These are phyloP conservation scores for Ectobius pallidus DNA, from an alignment of 2,888 invertebrate genomes.

Conservation along the genomic window DNA sequence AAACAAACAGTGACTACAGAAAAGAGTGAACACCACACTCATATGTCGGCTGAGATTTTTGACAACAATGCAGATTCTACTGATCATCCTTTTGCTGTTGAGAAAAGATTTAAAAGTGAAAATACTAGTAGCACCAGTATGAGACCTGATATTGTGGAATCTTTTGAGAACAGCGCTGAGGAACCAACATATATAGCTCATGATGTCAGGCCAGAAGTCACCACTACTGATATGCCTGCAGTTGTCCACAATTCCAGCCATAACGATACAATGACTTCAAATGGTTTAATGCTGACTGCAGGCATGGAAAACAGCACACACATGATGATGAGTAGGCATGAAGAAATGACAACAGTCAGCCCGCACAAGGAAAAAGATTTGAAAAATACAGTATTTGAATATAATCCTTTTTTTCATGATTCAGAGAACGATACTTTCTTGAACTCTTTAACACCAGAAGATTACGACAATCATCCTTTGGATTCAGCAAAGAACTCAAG, in stretches of 20 bases:
- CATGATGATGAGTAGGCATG: neutral
- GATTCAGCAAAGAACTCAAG: conserved; percentile 46
- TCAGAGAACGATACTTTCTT: conserved; percentile 17
- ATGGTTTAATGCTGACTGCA: neutral
- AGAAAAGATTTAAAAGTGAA: neutral
- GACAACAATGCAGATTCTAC: neutral
- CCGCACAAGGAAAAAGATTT: no score
- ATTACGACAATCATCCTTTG: conserved; percentile 26
- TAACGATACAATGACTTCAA: neutral
- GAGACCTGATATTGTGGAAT: neutral
- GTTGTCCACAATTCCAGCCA: neutral
- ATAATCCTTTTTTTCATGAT: neutral
- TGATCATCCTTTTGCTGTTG: neutral
- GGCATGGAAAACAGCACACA: neutral
- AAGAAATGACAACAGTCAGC: neutral
- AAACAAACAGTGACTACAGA: no score
- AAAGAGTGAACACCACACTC: neutral
- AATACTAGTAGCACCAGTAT: neutral
- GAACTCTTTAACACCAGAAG: conserved; percentile 41
- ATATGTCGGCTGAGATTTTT: neutral
- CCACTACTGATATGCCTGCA: neutral
- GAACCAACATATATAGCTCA: neutral
- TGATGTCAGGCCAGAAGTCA: neutral
- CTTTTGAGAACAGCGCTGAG: conserved; percentile 2
- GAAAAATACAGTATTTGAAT: no score